Conservation (phyloP, 1,140 invertebrate species). For the Camponotus pennsylvanicus region DNA sequence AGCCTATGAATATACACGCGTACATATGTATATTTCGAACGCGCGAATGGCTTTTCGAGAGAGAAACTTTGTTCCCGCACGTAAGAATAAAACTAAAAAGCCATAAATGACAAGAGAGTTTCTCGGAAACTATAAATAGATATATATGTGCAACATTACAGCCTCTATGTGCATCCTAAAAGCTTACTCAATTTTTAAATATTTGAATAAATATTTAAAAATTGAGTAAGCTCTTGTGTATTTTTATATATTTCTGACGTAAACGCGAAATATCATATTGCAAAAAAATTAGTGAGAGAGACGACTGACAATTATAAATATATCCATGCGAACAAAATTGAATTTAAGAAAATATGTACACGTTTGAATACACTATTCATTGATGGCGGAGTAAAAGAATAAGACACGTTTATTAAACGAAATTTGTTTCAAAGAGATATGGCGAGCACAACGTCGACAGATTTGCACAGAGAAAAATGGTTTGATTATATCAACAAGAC, state of each 20-base stretch:
- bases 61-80: not conserved
- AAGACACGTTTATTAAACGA: not conserved
- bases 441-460: conserved; percentile 2
- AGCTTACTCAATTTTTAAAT: not conserved
- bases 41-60: not conserved
- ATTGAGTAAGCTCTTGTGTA: not conserved
- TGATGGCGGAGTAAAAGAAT: not conserved
- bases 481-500: too few relatives aligned
- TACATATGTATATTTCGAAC: not conserved
- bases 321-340: not conserved
- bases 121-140: too few relatives aligned
- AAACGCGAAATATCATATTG: not conserved
- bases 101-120: too few relatives aligned
- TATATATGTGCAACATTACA: too few relatives aligned
- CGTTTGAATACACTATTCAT: not conserved
- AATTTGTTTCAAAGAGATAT: not conserved
- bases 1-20: conserved; percentile 64
- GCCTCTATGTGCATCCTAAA: too few relatives aligned
- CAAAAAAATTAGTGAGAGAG: not conserved
- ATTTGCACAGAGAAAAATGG: not conserved
- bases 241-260: not conserved
- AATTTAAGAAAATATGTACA: not conserved
- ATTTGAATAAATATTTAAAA: not conserved
- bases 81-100: not conserved
- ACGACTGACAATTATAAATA: not conserved